A percentile compares a stretch with the other conserved stretches of the same genome.
These are phyloP conservation scores for Tiliqua scincoides DNA, from an alignment of 2,113 vertebrate species.

Conservation along the genomic window DNA sequence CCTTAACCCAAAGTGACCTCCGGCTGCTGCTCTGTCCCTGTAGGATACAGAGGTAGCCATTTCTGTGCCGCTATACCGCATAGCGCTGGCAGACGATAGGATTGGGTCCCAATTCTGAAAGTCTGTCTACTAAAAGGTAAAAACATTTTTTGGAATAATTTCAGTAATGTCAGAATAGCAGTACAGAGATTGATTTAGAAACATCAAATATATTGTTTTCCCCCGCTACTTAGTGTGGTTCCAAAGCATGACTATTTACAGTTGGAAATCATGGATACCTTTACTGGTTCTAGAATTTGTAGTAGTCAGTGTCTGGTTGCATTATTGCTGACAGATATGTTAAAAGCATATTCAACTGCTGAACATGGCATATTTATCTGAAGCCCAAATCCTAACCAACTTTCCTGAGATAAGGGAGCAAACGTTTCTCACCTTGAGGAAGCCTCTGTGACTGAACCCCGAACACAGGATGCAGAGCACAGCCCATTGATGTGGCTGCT, in stretches of 20 bases:
- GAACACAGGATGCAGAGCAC: no score
- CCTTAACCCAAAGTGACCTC: no score
- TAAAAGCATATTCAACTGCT: not conserved
- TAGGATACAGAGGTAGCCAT: no score
- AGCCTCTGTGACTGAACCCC: no score
- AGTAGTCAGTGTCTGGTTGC: not conserved
- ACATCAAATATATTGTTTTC: not conserved
- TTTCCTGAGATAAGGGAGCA: no score
- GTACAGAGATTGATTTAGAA: not conserved
- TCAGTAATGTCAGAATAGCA: not conserved
- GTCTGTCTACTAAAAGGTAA: not conserved
- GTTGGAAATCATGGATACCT: not conserved
- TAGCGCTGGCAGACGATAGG: no score
- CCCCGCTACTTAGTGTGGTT: not conserved
- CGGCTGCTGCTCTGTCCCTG: no score
- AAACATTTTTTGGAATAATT: not conserved
- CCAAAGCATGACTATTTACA: not conserved
- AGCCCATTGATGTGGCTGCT: no score
- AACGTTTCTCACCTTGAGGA: no score
- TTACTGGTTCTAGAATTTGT: not conserved
- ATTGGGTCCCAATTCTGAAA: not conserved
- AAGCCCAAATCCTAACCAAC: no score
- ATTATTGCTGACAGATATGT: not conserved
- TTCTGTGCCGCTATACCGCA: no score
- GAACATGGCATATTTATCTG: not conserved